Base-by-base conservation (phyloP, 1,140 invertebrate species). In the Adoxophyes honmai region DNA sequence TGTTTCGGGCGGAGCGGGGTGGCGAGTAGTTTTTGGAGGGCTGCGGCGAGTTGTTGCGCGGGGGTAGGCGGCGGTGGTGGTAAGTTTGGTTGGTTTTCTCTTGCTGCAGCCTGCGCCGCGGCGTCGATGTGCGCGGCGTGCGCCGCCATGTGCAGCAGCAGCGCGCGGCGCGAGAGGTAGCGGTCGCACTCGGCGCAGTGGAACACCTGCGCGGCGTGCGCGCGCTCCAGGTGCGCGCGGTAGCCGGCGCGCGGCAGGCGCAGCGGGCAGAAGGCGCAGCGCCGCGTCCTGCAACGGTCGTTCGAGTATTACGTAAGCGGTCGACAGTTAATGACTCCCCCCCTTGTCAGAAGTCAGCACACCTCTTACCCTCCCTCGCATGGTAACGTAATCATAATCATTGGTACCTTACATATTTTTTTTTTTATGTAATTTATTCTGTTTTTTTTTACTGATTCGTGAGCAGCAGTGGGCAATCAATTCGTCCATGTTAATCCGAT, bases 101-200 rank as follows among this genome's bases (percentile, higher is more conserved):
- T 1, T 1, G 8, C 3, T 9, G 38, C 5, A 1, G 38, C 0
- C 38, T 7, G 4, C 15, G 14, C 15, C 0, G 11, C 21, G 8
- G 55, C 34, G 21, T 64, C 56, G 36, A 72, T 70, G n/a, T 68
- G 62, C 4, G 59, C 52, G 8, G 73, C 69, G 61, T 86, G 82
- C 1, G 55, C 42, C 5, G 75, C 69, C 79, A 84, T 83, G 70
- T 88, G 86, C 34, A 63, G 38, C 4, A 81, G 54, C 39, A 86
- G 70, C 8, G 75, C 63, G 28, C 66, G 69, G 11, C 72, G 60
- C 44, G 76, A 68, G 7, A 83, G 57, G 60, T 74, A 85, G 0
- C 34, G 57, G 58, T 75, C 58, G 62, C 84, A 87, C 39, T 78
- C 78, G 10, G 76, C 74, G 57, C 82, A 88, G 35, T 73, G 70